Evolutionary conservation across 2,888 invertebrate genomes (phyloP).

Genomic region (Latrodectus elegans): DNA sequence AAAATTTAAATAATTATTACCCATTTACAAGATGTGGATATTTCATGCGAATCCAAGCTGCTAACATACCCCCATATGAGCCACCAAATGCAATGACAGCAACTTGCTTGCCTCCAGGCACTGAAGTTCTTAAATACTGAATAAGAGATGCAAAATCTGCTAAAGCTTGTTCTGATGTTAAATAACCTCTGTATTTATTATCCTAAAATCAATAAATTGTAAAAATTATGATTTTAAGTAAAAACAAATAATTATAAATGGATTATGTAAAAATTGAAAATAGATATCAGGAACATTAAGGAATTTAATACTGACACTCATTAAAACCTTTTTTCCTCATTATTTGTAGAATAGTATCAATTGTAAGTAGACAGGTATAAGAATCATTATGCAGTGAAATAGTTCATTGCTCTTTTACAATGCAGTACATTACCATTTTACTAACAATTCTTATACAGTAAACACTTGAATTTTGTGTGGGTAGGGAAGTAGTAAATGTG

Average conservation of each 20-base stretch:
- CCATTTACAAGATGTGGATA: conserved; percentile 91
- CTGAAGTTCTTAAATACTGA: conserved; percentile 79
- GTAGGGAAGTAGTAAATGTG: too few relatives aligned
- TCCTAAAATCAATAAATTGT: conserved; percentile 73
- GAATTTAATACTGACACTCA: background rate
- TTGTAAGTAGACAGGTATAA: background rate
- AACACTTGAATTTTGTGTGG: too few relatives aligned
- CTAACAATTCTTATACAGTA: too few relatives aligned
- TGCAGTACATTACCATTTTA: too few relatives aligned
- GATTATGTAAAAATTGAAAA: background rate
- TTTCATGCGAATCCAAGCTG: conserved; percentile 96
- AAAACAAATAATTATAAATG: background rate
- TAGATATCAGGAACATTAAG: background rate
- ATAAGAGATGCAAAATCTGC: conserved; percentile 93
- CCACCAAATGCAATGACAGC: conserved; percentile 91
- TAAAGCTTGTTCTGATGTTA: conserved; percentile 92
- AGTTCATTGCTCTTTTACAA: too few relatives aligned
- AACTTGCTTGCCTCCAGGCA: conserved; percentile 76
- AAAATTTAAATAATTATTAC: conserved; percentile 74
- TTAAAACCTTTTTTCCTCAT: background rate
- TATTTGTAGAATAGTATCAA: background rate
- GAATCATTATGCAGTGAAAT: background rate
- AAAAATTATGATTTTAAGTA: too few relatives aligned
- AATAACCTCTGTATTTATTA: conserved; percentile 84
- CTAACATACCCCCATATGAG: conserved; percentile 97